These are phyloP conservation scores for Griposia aprilina DNA, from an alignment of 2,888 invertebrate species.

Conservation along the genomic window DNA sequence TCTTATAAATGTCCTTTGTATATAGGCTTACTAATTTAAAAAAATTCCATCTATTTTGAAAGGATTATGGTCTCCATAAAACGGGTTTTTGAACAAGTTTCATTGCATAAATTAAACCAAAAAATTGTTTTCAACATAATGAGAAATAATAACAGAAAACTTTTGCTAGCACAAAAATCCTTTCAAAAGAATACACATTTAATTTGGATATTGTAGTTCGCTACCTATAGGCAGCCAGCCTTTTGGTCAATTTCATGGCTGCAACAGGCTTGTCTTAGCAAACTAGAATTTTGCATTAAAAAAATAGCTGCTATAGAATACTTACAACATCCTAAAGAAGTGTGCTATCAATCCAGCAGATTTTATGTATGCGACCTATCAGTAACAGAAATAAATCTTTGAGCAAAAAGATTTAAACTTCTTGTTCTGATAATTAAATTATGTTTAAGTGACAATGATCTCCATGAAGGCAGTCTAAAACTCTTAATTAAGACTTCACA, in stretches of 20 bases:
- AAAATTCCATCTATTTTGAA: conserved; percentile 37
- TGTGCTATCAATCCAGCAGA: conserved; percentile 3
- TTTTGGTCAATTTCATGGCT: conserved; percentile 12
- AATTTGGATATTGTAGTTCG: conserved; percentile 10
- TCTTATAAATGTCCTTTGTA: conserved; percentile 25
- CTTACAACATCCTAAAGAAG: neutral
- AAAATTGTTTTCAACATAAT: conserved; percentile 1
- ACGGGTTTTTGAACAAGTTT: conserved; percentile 47
- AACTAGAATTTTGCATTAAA: neutral
- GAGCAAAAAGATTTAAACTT: conserved; percentile 13
- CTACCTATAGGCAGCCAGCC: neutral
- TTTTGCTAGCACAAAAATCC: conserved; percentile 35
- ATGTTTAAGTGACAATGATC: conserved; percentile 52
- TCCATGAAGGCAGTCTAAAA: conserved; percentile 65
- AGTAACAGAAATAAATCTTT: conserved; percentile 28
- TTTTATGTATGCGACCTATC: neutral
- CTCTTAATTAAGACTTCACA: conserved; percentile 29
- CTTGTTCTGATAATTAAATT: conserved; percentile 6
- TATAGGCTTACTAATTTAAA: conserved; percentile 25
- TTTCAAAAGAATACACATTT: conserved; percentile 36
- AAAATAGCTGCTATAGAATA: neutral
- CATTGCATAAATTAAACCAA: conserved; percentile 23
- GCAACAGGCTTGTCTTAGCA: neutral
- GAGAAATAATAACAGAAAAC: neutral
- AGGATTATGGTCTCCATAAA: conserved; percentile 48